A percentile compares a stretch with the other conserved stretches of the same genome.
Conservation (phyloP, 2,888 invertebrate species). For the Trachelus iudaicus region DNA sequence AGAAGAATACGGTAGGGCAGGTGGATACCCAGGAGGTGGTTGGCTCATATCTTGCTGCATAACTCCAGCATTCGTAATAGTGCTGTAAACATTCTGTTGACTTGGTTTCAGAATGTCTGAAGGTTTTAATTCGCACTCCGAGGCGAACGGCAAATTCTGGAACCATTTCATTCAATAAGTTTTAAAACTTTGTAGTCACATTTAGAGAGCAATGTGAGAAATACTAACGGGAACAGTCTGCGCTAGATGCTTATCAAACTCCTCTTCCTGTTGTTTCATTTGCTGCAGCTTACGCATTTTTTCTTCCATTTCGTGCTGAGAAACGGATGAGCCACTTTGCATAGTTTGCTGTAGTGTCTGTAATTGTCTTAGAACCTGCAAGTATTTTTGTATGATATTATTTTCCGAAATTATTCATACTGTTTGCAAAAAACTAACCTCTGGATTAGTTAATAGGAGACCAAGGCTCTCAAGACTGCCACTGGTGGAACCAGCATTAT, state of each 20-base stretch:
- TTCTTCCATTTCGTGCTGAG: conserved; percentile 76
- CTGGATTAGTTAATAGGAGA: conserved; percentile 59
- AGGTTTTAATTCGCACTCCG: conserved; percentile 74
- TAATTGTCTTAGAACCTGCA: conserved; percentile 84
- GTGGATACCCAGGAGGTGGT: conserved; percentile 70
- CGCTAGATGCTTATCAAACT: conserved; percentile 80
- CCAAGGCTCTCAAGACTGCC: conserved; percentile 60
- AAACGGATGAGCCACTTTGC: conserved; percentile 55
- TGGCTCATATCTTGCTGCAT: conserved; percentile 67
- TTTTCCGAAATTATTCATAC: conserved; percentile 70
- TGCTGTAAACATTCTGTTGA: conserved; percentile 41
- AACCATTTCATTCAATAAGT: conserved; percentile 31
- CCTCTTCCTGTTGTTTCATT: conserved; percentile 80
- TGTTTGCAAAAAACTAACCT: conserved; percentile 33
- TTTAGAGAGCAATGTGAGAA: neutral
- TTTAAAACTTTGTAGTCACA: neutral
- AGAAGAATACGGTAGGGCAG: conserved; percentile 56
- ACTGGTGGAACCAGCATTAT: conserved; percentile 45
- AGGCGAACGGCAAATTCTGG: conserved; percentile 74
- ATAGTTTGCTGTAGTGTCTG: conserved; percentile 77
- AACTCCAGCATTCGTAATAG: conserved; percentile 43
- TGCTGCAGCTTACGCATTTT: conserved; percentile 76
- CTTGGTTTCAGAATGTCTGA: conserved; percentile 58
- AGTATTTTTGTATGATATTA: neutral
- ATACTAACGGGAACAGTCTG: conserved; percentile 76